A percentile compares a stretch with the other conserved stretches of the same genome.
phyloP scores from a whole-genome alignment of 2,888 invertebrate species.

The Euplexia lucipara region DNA sequence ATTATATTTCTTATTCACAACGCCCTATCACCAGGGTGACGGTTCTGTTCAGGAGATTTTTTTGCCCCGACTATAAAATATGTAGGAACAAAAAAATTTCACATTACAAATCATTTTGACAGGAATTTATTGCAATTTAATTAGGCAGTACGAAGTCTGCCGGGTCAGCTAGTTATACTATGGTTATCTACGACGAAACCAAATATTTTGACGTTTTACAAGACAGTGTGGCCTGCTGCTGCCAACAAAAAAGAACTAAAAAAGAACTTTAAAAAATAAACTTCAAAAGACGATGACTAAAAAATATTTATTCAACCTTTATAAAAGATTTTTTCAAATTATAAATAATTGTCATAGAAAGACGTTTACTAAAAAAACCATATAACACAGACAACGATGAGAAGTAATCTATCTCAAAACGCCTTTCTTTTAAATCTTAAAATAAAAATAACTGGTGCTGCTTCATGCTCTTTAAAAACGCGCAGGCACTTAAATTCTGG shows the following conservation, averaged over 20 bases:
- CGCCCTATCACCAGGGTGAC: too few species aligned
- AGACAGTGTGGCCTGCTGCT: slow-evolving; percentile 4
- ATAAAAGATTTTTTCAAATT: too few species aligned
- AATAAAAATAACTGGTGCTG: background rate
- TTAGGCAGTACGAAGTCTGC: too few species aligned
- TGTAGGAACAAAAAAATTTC: too few species aligned
- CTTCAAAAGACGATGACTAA: background rate
- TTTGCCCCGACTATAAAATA: too few species aligned
- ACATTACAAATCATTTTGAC: too few species aligned
- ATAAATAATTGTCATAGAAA: too few species aligned
- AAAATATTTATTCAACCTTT: background rate
- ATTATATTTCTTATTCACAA: too few species aligned
- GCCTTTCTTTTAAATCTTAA: background rate
- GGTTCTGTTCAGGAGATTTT: too few species aligned
- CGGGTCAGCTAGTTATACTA: too few species aligned
- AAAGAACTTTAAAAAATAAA: slow-evolving; percentile 1
- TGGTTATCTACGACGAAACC: slow-evolving; percentile 44
- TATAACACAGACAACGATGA: too few species aligned
- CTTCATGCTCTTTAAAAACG: slow-evolving; percentile 17
- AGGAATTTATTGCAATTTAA: too few species aligned
- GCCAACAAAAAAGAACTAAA: background rate
- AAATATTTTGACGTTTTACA: slow-evolving; percentile 59
- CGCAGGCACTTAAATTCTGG: slow-evolving; percentile 16
- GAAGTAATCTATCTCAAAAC: slow-evolving; percentile 6
- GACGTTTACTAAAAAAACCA: background rate